phyloP scores from a whole-genome alignment of 2,888 invertebrate species.

The Branchellion lobata region DNA sequence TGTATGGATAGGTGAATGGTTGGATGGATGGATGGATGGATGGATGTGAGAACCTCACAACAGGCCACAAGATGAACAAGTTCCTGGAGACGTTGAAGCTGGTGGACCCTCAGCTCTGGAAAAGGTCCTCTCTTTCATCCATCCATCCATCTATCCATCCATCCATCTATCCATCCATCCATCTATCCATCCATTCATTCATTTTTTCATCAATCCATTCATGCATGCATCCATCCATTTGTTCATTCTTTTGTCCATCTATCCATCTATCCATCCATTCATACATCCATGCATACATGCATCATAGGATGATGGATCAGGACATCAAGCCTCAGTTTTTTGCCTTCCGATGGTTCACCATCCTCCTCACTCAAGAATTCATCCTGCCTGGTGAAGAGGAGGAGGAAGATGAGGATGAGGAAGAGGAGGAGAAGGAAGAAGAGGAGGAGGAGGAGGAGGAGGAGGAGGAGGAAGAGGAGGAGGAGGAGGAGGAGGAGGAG shows the following conservation, averaged over 20 bases:
- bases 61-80: constrained; percentile 69
- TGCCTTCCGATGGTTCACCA: constrained; percentile 93
- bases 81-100: constrained; percentile 75
- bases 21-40: background rate
- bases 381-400: constrained; percentile 73
- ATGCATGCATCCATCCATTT: too few relatives aligned
- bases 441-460: background rate
- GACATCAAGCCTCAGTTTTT: constrained; percentile 92
- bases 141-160: too few relatives aligned
- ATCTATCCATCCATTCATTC: too few relatives aligned
- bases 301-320: constrained; percentile 69
- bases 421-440: background rate
- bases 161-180: too few relatives aligned
- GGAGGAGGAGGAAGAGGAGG: background rate
- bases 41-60: too few relatives aligned
- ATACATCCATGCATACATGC: too few relatives aligned
- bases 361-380: constrained; percentile 94
- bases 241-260: too few relatives aligned
- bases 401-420: background rate
- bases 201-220: too few relatives aligned
- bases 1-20: constrained; percentile 63
- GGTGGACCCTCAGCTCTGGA: constrained; percentile 77
- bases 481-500: background rate
- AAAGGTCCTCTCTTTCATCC: constrained; percentile 62
- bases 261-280: too few relatives aligned